Base-by-base conservation (phyloP, 2,797 vertebrate species). In the Enteromius thamalakanensis region DNA sequence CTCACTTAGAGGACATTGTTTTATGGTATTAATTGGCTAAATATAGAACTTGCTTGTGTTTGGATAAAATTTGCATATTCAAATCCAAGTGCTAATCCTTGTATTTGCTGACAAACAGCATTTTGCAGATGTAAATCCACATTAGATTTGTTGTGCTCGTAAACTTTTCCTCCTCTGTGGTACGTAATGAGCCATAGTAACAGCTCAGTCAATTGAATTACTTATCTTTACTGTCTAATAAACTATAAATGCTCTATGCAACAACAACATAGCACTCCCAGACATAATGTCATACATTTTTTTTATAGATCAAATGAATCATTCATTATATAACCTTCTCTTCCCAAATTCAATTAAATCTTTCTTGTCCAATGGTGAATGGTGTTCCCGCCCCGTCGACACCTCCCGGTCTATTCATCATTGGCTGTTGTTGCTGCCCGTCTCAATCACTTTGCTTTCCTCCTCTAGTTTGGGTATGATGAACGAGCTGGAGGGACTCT, bases 391-490 rank as follows among this genome's bases (percentile, higher is more conserved):
- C 67, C 79, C 37, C 19, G 26, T 47, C 23, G 53, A 45, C 37
- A 34, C 82, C 74, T 72, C 69, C 45, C 7, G 7, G 40, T 58
- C 77, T 81, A 87, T 88, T 87, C 68, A 86, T 87, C 86, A 88
- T 79, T 78, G 82, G 84, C 69, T 60, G 85, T 76, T 81, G 86
- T 84, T 91, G 85, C 83, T 82, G 67, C 32, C 86, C 69, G 82
- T 88, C 89, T 89, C 91, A 88, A 92, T 91, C 90, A 89, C 83
- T 84, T 68, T 70, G 79, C 89, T 91, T 89, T 93, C 87, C 90
- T 87, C 87, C 85, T 87, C 92, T 93, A 91, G 93, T 93, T 87
- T 91, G 87, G 82, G 85, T 58, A 91, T 94, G 94, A 95, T 95
- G 89, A 92, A 96, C 42, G 90, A 89, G 90, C 90, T 77, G 86